Evolutionary conservation across 2,888 invertebrate genomes (phyloP).

Genomic region (Stenolophus ochropezus): DNA sequence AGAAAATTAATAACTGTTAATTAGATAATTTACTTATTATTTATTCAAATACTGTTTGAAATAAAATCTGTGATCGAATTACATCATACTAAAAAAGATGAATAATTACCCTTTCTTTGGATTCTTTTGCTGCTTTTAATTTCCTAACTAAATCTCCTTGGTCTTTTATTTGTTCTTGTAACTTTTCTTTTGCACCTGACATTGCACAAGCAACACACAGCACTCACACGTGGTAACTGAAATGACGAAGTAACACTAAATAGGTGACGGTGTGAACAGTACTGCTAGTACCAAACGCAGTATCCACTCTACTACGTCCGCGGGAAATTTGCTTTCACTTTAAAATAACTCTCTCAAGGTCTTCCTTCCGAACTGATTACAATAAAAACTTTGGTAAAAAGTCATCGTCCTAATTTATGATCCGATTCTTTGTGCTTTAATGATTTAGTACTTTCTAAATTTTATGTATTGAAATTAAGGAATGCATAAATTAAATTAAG

Average conservation of each 20-base stretch:
- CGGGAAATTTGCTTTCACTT: constrained; percentile 45
- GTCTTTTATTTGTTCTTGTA: constrained; percentile 78
- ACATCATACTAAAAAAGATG: constrained; percentile 5
- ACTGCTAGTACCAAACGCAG: background rate
- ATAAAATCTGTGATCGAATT: background rate
- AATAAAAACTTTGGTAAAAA: background rate
- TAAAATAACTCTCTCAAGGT: constrained; percentile 21
- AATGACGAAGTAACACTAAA: constrained; percentile 37
- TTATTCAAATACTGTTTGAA: background rate
- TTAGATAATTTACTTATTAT: background rate
- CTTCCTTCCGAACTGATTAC: constrained; percentile 17
- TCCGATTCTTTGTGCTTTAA: background rate
- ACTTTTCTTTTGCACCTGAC: constrained; percentile 74
- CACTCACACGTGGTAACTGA: constrained; percentile 49
- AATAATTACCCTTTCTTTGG: constrained; percentile 79
- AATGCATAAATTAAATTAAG: background rate
- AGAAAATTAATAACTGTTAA: background rate
- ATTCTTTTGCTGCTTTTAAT: constrained; percentile 87
- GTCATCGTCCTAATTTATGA: background rate
- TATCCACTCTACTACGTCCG: constrained; percentile 11
- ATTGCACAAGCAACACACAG: constrained; percentile 64
- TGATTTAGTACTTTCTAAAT: constrained; percentile 4
- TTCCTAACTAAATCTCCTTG: constrained; percentile 90
- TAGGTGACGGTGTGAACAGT: background rate
- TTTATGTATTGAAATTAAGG: background rate